phyloP scores from a whole-genome alignment of 2,888 invertebrate genomes.

The Gymnocheta viridis region DNA sequence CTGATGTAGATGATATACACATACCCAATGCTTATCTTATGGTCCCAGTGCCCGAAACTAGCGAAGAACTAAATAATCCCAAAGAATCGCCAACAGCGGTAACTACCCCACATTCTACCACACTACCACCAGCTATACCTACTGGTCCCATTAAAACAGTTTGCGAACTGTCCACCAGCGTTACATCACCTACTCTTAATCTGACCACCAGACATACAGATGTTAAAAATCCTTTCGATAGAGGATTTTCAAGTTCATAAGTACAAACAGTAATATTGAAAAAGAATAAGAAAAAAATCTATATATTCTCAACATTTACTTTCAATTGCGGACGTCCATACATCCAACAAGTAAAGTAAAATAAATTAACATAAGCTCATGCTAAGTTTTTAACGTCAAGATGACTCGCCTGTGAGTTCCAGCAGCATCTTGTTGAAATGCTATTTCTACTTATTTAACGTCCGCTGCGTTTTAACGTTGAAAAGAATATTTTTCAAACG shows the following conservation, averaged over 20 bases:
- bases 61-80: slow-evolving; percentile 62
- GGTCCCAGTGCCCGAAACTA: slow-evolving; percentile 75
- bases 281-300: slow-evolving; percentile 28
- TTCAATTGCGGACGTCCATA: slow-evolving; percentile 27
- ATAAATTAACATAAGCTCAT: background rate
- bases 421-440: slow-evolving; percentile 53
- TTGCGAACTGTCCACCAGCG: slow-evolving; percentile 84
- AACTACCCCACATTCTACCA: slow-evolving; percentile 56
- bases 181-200: slow-evolving; percentile 83
- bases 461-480: slow-evolving; percentile 4
- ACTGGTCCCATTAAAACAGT: slow-evolving; percentile 82
- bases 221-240: slow-evolving; percentile 80
- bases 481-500: slow-evolving; percentile 17
- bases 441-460: slow-evolving; percentile 9
- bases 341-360: slow-evolving; percentile 7
- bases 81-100: slow-evolving; percentile 66
- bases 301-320: slow-evolving; percentile 51
- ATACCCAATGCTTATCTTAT: slow-evolving; percentile 76
- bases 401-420: slow-evolving; percentile 66
- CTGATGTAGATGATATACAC: slow-evolving; percentile 74
- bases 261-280: slow-evolving; percentile 35
- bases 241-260: slow-evolving; percentile 80
- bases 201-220: slow-evolving; percentile 84
- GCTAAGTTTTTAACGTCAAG: slow-evolving; percentile 26
- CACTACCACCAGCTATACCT: slow-evolving; percentile 64